Base-by-base conservation (phyloP, 2,113 vertebrate genomes). In the Rhinopomastus cyanomelas region DNA sequence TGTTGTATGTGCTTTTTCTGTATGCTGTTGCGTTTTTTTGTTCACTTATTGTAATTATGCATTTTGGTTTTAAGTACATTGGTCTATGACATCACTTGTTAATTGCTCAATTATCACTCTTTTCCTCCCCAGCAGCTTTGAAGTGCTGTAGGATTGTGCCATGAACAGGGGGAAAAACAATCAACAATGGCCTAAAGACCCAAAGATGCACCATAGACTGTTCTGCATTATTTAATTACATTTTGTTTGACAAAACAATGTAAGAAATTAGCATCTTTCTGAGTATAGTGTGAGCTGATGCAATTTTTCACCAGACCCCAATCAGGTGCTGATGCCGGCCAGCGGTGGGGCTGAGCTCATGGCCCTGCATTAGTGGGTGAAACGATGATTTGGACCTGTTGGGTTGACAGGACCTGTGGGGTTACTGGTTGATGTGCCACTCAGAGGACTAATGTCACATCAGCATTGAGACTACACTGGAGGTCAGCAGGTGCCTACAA, bases 11-110 rank as follows among this genome's bases (percentile, higher is more conserved):
- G 52, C 26, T 82, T 81, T 94, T 92, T 65, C 49, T 87, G 46
- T 67, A 65, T 10, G 46, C 30, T 55, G 22, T 72, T 82, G 42
- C 48, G 65, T 72, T 76, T 90, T 91, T 81, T 61, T 91, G 48
- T 85, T 96, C 60, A 61, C 34, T 88, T 90, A 59, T 94, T 96
- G 96, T 96, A 96, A 96, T 95, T 95, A 85, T 53, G 64, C 79
- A 86, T 95, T 96, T 96, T 71, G 90, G 90, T 96, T 95, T 97
- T 95, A 96, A 96, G 71, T 62, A 72, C 55, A 73, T 81, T 92
- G 65, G 85, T 96, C 96, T 93, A 87, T 91, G 87, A 84, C 69
- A 67, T 55, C 57, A 80, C 77, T 95, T 86, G 94, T 88, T 97
- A 97, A 93, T 94, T 96, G 74, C 95, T 94, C 91, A 88, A 85